phyloP scores from a whole-genome alignment of 2,113 vertebrate species.

The Parotia lawesii region DNA sequence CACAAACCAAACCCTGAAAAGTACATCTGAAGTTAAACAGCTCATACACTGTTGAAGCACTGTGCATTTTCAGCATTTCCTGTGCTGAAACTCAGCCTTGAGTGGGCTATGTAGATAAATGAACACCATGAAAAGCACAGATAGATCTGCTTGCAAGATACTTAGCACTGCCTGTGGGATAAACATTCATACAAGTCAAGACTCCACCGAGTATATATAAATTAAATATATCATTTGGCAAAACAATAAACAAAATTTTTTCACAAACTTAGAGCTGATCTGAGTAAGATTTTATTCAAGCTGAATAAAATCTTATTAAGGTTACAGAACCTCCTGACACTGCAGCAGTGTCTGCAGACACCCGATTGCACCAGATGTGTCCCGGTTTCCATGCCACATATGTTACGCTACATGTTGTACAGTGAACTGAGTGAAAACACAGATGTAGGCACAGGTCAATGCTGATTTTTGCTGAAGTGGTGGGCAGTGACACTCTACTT shows the following conservation, averaged over 20 bases:
- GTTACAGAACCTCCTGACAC: neutral
- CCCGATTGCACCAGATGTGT: neutral
- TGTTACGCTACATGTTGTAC: neutral
- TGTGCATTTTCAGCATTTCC: neutral
- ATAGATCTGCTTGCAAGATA: neutral
- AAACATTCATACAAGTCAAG: neutral
- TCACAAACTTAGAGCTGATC: neutral
- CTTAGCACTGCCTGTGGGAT: neutral
- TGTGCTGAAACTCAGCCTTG: neutral
- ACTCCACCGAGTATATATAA: neutral
- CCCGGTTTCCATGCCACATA: neutral
- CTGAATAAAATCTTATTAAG: neutral
- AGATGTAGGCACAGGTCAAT: neutral
- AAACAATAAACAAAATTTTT: neutral
- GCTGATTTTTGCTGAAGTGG: neutral
- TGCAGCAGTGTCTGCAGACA: neutral
- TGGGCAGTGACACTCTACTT: neutral
- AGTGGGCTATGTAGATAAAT: neutral
- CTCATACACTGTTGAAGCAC: neutral
- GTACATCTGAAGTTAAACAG: conserved; percentile 7
- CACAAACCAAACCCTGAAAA: neutral
- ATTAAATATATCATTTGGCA: neutral
- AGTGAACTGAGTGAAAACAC: neutral
- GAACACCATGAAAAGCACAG: neutral
- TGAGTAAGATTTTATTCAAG: neutral